These are phyloP conservation scores for Nannoperca australis DNA, from an alignment of 2,797 vertebrate species.

Conservation along the genomic window DNA sequence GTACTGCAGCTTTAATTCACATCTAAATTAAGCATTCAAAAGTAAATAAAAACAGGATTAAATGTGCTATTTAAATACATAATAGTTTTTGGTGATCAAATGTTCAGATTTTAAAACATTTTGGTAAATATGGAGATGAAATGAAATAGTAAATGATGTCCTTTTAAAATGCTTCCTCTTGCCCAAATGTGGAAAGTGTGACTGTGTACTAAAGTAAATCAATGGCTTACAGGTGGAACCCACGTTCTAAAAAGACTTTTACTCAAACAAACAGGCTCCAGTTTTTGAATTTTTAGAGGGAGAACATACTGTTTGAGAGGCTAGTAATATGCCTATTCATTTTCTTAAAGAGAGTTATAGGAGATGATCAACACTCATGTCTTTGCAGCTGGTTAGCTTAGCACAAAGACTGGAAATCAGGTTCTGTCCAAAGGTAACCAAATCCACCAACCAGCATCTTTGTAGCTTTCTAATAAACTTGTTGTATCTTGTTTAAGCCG, in stretches of 20 bases:
- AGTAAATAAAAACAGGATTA: background rate
- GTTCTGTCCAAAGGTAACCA: background rate
- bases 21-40: background rate
- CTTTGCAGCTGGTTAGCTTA: background rate
- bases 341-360: background rate
- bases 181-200: background rate
- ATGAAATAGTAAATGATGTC: background rate
- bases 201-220: background rate
- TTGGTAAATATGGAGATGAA: background rate
- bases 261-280: background rate
- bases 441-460: background rate
- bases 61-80: too few species aligned
- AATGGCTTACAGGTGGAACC: background rate
- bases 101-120: background rate
- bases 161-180: background rate
- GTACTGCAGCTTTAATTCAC: background rate
- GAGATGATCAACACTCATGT: background rate
- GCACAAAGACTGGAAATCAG: background rate
- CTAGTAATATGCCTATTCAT: background rate
- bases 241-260: background rate
- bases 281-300: background rate
- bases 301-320: background rate
- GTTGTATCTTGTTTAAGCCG: background rate
- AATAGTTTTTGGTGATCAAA: background rate
- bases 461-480: conserved; percentile 1